Conservation (phyloP, 1,140 invertebrate species). For the Steinernema feltiae region DNA sequence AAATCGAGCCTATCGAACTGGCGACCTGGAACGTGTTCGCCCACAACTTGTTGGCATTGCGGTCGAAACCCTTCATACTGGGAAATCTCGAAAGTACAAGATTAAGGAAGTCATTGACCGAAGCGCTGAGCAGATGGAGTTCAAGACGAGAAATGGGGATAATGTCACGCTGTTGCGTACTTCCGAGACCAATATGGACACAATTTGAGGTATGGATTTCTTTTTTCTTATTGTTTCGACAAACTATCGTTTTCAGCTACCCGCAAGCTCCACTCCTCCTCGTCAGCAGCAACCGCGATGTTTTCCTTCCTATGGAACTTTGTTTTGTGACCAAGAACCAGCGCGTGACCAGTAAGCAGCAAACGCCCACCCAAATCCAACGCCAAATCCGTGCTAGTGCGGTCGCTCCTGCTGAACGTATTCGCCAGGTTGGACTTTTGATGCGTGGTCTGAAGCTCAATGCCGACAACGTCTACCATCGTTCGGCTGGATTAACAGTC, state of each 20-base stretch:
- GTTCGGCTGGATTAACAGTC: neutral
- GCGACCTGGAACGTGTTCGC: neutral
- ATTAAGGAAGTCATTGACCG: neutral
- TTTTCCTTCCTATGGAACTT: conserved; percentile 21
- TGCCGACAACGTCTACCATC: neutral
- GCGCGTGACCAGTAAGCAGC: conserved; percentile 18
- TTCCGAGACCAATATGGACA: too few species aligned
- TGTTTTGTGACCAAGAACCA: conserved; percentile 11
- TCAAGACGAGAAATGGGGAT: neutral
- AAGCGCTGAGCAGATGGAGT: neutral
- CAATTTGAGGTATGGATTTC: too few species aligned
- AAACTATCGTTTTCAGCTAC: neutral
- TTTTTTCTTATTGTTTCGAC: neutral
- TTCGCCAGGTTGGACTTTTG: neutral
- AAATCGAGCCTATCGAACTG: neutral
- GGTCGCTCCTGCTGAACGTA: neutral
- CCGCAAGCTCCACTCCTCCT: conserved; percentile 8
- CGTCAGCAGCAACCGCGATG: neutral
- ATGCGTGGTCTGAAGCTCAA: neutral
- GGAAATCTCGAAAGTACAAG: neutral
- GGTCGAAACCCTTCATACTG: neutral
- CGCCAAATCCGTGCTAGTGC: conserved; percentile 18
- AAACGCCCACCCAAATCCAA: conserved; percentile 25
- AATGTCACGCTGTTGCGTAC: too few species aligned
- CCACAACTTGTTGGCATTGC: neutral